These are phyloP conservation scores for Xerus rutilus DNA, from an alignment of 2,797 vertebrate genomes.

Conservation along the genomic window DNA sequence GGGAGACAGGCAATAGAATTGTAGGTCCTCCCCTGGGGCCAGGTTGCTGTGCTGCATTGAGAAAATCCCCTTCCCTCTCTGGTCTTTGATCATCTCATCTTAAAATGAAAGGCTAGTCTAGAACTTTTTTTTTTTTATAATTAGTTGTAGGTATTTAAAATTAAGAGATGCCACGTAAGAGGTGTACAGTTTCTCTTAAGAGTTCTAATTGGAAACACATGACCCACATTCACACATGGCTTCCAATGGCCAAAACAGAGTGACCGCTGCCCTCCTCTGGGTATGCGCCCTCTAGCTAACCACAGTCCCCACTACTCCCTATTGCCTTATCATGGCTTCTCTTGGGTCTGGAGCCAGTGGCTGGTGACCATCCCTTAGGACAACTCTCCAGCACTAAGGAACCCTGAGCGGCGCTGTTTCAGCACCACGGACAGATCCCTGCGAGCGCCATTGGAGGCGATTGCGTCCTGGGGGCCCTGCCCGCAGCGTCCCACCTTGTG, in stretches of 20 bases:
- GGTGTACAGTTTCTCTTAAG: not conserved
- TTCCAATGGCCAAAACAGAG: not conserved
- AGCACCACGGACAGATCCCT: slow-evolving; percentile 34
- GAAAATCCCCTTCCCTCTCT: not conserved
- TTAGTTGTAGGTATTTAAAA: not conserved
- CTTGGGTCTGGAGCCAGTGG: not conserved
- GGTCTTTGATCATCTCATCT: not conserved
- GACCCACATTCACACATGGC: accelerated
- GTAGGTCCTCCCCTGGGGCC: not conserved
- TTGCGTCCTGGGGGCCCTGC: accelerated
- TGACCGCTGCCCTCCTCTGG: not conserved
- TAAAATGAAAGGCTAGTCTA: not conserved
- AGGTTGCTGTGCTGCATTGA: not conserved
- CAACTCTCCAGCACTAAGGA: not conserved
- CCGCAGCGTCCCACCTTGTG: not conserved
- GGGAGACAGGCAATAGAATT: not conserved
- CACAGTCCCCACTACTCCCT: not conserved
- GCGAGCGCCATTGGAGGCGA: accelerated
- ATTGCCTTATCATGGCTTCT: not conserved
- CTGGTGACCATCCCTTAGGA: not conserved
- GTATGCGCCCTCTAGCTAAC: not conserved
- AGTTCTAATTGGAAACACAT: not conserved
- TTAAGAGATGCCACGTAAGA: not conserved
- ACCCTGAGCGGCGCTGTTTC: not conserved
- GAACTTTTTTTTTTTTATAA: not conserved